These are phyloP conservation scores for Bolinopsis microptera DNA, from an alignment of 37 sponge, comb jelly and placozoan genomes.

Conservation along the genomic window DNA sequence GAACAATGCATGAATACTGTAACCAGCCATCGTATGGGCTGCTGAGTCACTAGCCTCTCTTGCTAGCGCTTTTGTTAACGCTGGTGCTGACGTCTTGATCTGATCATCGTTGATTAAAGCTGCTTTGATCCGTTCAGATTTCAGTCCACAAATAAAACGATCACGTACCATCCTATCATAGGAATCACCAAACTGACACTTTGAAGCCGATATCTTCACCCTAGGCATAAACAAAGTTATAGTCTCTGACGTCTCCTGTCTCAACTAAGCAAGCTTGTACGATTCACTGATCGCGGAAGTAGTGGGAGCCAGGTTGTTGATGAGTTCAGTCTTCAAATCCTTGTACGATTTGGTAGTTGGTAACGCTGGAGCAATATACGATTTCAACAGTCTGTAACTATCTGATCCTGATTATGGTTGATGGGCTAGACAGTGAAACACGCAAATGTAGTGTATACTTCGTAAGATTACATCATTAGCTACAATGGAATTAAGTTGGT, in stretches of 20 bases:
- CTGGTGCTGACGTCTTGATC: background rate
- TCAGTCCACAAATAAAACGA: background rate
- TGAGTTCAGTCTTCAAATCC: background rate
- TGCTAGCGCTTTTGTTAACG: background rate
- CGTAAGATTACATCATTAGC: no score
- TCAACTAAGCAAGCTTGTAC: background rate
- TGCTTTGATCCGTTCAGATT: background rate
- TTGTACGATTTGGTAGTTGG: background rate
- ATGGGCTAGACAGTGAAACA: no score
- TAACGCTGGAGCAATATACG: background rate
- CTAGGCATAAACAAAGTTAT: background rate
- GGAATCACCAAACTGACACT: background rate
- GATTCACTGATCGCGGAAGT: background rate
- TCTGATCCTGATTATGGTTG: no score
- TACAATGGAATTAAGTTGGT: no score
- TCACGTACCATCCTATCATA: background rate
- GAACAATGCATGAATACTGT: no score
- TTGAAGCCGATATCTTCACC: background rate
- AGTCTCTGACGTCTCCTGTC: background rate
- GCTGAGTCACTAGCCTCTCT: no score
- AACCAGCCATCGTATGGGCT: no score
- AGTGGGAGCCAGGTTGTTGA: no score
- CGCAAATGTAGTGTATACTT: no score
- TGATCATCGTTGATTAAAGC: slow-evolving; percentile 1
- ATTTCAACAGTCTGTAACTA: background rate